Base-by-base conservation (phyloP, 2,113 vertebrate species). In the Grammomys dolichurus region DNA sequence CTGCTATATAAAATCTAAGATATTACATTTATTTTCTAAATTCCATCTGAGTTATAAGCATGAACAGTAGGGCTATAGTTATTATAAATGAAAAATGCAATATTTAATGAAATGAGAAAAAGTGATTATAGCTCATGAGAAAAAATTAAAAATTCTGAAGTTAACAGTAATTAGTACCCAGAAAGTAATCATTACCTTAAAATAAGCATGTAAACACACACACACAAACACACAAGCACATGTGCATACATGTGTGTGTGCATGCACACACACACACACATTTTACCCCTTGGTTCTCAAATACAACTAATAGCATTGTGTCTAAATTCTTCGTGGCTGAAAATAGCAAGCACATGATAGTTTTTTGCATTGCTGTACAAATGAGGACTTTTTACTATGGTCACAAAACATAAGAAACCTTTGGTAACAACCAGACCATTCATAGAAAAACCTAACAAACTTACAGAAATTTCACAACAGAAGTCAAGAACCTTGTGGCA, bases 71-170 rank as follows among this genome's bases (percentile, higher is more conserved):
- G 65, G 40, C 28, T 65, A 85, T 73, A 93, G 85, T 96, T 31
- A 69, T 70, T 94, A 73, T 81, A 95, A 94, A 81, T 63, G 91
- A 24, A 91, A 95, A 51, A 91, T 76, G 7, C 58, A 75, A 46
- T 56, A 90, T 82, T 65, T 90, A 92, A 92, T 85, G 33, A 93
- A 95, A 95, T 26, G 10, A 17, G 58, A 78, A 96, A 93, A 93
- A 89, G 40, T 54, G 75, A 92, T 95, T 87, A 87, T 3, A 90
- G 60, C 24, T 92, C 65, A 95, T 51, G 56, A 96, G 63, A 86
- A 95, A 94, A 77, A 46, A 90, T 22, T 70, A 1, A 95, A 95
- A 96, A 92, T 82, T 92, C 48, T 95, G n/a, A 75, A 51, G 51
- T 11, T 11, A 51, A 33, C 10, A 86, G 26, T 86, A 96, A 84